Conservation (phyloP, 2,113 vertebrate genomes). For the Cheirogaleus medius region DNA sequence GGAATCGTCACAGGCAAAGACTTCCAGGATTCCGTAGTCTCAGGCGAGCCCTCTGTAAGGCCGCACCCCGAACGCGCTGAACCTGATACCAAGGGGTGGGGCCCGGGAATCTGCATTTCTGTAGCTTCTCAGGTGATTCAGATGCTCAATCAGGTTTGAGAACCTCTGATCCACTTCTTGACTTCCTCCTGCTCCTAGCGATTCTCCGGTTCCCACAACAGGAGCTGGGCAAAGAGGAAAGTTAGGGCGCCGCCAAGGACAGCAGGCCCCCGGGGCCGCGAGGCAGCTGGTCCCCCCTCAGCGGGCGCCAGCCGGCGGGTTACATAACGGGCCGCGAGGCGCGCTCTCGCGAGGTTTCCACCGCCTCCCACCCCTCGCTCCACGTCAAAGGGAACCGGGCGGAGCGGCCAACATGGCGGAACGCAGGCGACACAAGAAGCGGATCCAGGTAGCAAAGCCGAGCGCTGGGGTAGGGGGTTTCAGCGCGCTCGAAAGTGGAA, state of each 20-base stretch:
- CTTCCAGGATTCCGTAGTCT: no score
- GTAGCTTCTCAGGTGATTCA: neutral
- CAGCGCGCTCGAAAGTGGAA: neutral
- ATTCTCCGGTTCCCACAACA: neutral
- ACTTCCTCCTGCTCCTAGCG: neutral
- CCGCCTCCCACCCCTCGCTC: conserved; percentile 41
- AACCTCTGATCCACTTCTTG: neutral
- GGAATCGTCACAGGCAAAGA: neutral
- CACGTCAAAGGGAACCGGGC: conserved; percentile 85
- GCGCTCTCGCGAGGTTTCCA: conserved; percentile 80
- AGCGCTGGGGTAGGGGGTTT: neutral
- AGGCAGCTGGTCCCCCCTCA: fast-evolving
- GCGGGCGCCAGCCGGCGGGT: neutral
- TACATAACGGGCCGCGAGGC: conserved; percentile 71
- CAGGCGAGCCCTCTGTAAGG: fast-evolving
- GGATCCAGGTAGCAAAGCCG: conserved; percentile 91
- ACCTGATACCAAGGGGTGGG: neutral
- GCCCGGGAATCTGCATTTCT: neutral
- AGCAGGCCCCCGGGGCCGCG: fast-evolving
- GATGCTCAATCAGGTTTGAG: neutral
- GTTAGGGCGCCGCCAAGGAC: fast-evolving
- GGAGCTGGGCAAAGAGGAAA: fast-evolving
- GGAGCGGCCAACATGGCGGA: conserved; percentile 96
- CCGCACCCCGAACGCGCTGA: neutral
- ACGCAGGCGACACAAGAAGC: conserved; percentile 97